Evolutionary conservation across 1,140 invertebrate genomes (phyloP).

Genomic region (Drosophila nannoptera): DNA sequence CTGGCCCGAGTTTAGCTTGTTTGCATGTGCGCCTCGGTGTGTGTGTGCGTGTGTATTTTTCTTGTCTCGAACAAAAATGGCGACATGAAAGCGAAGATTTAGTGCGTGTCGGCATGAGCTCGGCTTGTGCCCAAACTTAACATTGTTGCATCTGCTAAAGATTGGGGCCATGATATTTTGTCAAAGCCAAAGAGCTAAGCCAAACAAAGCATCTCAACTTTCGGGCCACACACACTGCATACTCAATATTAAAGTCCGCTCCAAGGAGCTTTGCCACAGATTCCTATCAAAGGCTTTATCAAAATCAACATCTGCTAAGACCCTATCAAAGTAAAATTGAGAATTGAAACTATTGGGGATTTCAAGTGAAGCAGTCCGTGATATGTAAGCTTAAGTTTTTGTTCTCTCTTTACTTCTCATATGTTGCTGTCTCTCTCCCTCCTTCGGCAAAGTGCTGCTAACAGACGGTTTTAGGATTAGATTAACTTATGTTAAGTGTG

Average conservation of each 20-base stretch:
- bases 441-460: background rate
- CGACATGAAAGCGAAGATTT: constrained; percentile 76
- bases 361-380: background rate
- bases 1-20: constrained; percentile 36
- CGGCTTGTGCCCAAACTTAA: constrained; percentile 52
- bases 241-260: constrained; percentile 5
- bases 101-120: constrained; percentile 74
- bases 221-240: background rate
- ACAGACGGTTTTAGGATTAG: constrained; percentile 12
- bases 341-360: background rate
- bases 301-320: constrained; percentile 7
- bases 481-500: constrained; percentile 17
- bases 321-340: constrained; percentile 2
- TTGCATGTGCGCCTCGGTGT: constrained; percentile 12
- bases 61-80: constrained; percentile 56
- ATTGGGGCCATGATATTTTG: constrained; percentile 56
- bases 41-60: background rate
- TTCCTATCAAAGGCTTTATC: constrained; percentile 1
- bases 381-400: too few relatives aligned
- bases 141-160: constrained; percentile 53
- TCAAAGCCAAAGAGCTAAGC: constrained; percentile 31
- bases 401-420: too few relatives aligned
- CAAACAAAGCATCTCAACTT: constrained; percentile 37
- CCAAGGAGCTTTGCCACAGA: constrained; percentile 1
- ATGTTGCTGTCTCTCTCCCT: background rate